These are phyloP conservation scores for Catagonus wagneri DNA, from an alignment of 2,113 vertebrate genomes.

Conservation along the genomic window DNA sequence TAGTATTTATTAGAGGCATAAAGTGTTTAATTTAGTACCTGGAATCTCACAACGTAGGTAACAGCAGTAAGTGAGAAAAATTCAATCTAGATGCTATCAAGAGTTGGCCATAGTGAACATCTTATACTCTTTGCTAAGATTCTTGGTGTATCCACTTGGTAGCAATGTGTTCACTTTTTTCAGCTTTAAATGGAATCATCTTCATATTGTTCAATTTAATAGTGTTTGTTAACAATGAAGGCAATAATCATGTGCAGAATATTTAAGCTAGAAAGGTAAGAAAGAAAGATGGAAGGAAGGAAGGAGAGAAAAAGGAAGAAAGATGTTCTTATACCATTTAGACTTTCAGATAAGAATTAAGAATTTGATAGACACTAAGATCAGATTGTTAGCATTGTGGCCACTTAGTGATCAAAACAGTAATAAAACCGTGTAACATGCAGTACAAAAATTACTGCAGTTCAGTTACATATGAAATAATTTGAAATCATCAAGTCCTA, in stretches of 20 bases:
- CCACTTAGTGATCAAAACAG: neutral
- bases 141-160: neutral
- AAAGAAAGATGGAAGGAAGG: neutral
- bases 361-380: neutral
- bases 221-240: slow-evolving; percentile 26
- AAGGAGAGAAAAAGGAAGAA: neutral
- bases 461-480: neutral
- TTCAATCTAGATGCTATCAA: neutral
- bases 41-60: neutral
- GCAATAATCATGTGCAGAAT: neutral
- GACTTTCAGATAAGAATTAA: neutral
- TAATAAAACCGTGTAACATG: neutral
- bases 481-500: slow-evolving; percentile 33
- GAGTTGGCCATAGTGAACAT: neutral
- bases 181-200: neutral
- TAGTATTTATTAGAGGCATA: neutral
- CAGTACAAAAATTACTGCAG: neutral
- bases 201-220: neutral
- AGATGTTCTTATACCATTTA: neutral
- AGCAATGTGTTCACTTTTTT: neutral
- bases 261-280: neutral
- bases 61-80: neutral
- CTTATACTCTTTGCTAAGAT: neutral
- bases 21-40: slow-evolving; percentile 24
- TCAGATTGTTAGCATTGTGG: neutral